Conservation (phyloP, 2,113 vertebrate genomes). For the Clarias gariepinus region DNA sequence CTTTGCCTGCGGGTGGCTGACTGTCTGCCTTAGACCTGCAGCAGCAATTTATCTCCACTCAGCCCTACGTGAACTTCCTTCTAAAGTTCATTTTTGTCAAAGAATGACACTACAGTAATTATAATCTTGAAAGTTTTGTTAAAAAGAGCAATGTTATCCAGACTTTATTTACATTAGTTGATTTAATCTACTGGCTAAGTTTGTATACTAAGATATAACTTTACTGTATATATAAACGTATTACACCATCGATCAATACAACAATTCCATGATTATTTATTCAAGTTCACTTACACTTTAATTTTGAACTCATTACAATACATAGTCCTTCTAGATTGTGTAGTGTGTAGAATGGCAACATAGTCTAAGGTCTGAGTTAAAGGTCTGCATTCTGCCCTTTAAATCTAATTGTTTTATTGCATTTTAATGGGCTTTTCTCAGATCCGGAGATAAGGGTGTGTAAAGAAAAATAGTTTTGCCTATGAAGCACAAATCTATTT, state of each 20-base stretch:
- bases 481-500: not conserved
- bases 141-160: not conserved
- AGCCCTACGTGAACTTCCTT: not conserved
- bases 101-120: not conserved
- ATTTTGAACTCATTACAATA: not conserved
- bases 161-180: not conserved
- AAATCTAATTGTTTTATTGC: not conserved
- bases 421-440: not conserved
- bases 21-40: conserved; percentile 36
- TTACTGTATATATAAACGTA: not conserved
- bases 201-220: no score
- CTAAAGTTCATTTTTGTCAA: not conserved
- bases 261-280: not conserved
- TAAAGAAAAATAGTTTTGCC: not conserved
- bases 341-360: no score
- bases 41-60: conserved; percentile 15
- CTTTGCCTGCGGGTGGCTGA: conserved; percentile 56
- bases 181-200: not conserved
- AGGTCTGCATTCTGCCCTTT: not conserved
- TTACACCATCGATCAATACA: not conserved
- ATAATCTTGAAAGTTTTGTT: not conserved
- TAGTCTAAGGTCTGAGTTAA: not conserved
- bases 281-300: not conserved
- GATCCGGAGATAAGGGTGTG: not conserved
- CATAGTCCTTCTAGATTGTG: not conserved